Base-by-base conservation (phyloP, 2,888 invertebrate genomes). In the Lissocephala sabroskyi region DNA sequence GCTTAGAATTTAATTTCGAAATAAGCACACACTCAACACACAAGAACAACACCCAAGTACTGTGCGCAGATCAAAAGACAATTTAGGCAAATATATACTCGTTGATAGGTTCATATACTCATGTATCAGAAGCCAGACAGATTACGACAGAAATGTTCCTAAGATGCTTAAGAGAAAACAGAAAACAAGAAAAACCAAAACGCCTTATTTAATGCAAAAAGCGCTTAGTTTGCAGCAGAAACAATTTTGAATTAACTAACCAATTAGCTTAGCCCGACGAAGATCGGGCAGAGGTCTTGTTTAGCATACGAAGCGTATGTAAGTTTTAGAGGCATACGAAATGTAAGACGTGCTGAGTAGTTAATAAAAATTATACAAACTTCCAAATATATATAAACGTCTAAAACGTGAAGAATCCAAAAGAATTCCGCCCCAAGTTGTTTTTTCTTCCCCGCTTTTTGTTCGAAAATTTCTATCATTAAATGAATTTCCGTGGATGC, bases 391-490 rank as follows among this genome's bases (percentile, higher is more conserved):
- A 35, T 23, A 23, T 23, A 5, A 5, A 23, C 3, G 23, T 23
- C 7, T 5, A 23, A 23, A 23, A 23, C 3, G 7, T 5, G 7
- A 23, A 23, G 7, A 23, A 23, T 9, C 26, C 30, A 30, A 33
- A 5, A 35, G 10, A 35, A 17, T 7, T 35, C 1, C 16, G 16
- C 13, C 6, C 16, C 3, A 14, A 4, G 1, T 33, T 16, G 11
- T 16, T 35, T 35, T 32, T 41, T 30, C 11, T 18, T 11, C 18
- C 18, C 19, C 18, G 37, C 18, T 11, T 32, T 18, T 56, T 62
- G 70, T 78, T 78, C 71, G 65, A 59, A 79, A 65, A 74, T 78
- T 78, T 78, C 78, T 78, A 78, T 78, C 78, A 79, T 76, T 64
- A 59, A 56, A 32, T 23, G 23, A 23, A 5, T 23, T 23, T 23